Conservation (phyloP, 2,888 invertebrate species). For the Achlya flavicornis region DNA sequence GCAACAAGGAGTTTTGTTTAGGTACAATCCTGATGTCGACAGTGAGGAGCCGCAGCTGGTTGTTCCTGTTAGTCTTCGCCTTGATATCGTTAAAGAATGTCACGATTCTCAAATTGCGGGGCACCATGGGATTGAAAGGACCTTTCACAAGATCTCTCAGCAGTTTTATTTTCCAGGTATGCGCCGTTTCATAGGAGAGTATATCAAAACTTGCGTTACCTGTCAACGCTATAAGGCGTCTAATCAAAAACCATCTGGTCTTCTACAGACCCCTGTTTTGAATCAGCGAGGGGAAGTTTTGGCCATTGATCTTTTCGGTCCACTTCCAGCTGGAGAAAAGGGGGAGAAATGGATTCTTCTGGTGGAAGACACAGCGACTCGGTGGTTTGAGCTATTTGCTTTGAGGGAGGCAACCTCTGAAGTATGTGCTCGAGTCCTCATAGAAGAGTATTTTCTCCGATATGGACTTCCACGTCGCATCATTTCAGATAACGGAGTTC, state of each 20-base stretch:
- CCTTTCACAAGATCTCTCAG: slow-evolving; percentile 10
- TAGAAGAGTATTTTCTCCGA: slow-evolving; percentile 31
- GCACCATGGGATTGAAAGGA: slow-evolving; percentile 21
- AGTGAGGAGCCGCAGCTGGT: slow-evolving; percentile 14
- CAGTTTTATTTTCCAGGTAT: slow-evolving; percentile 20
- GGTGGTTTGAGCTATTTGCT: slow-evolving; percentile 32
- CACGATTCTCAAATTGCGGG: slow-evolving; percentile 22
- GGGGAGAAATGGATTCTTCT: slow-evolving; percentile 28
- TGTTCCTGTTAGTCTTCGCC: slow-evolving; percentile 8
- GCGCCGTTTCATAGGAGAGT: slow-evolving; percentile 28
- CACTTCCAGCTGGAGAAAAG: slow-evolving; percentile 22
- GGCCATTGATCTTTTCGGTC: slow-evolving; percentile 35
- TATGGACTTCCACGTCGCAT: slow-evolving; percentile 33
- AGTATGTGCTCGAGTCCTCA: slow-evolving; percentile 18
- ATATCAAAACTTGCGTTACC: slow-evolving; percentile 18
- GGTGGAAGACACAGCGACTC: slow-evolving; percentile 30
- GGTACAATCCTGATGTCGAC: too few relatives aligned
- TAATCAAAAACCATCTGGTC: slow-evolving; percentile 10
- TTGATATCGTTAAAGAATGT: slow-evolving; percentile 13
- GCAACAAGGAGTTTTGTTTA: too few relatives aligned
- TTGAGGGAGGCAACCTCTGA: slow-evolving; percentile 16
- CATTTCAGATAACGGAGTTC: slow-evolving; percentile 34
- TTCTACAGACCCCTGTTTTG: slow-evolving; percentile 16
- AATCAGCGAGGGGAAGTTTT: not conserved
- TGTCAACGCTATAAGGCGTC: slow-evolving; percentile 28